Conservation (phyloP, 2,888 invertebrate species). For the Abrostola triplasia region DNA sequence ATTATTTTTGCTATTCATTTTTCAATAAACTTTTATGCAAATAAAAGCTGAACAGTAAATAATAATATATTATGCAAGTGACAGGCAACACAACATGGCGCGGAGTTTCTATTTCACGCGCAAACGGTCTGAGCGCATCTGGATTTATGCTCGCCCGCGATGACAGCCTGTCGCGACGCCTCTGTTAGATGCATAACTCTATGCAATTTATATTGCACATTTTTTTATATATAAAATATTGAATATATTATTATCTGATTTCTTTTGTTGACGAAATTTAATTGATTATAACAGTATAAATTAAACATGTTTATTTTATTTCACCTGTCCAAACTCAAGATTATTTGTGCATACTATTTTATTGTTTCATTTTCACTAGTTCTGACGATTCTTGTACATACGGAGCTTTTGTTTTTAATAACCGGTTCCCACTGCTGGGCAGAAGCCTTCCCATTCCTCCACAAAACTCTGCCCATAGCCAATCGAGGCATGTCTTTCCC, state of each 20-base stretch:
- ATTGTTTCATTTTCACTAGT: too few species aligned
- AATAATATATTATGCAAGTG: constrained; percentile 61
- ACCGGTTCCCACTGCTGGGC: too few species aligned
- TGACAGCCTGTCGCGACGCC: constrained; percentile 44
- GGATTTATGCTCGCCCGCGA: constrained; percentile 69
- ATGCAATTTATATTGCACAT: constrained; percentile 23
- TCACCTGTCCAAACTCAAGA: too few species aligned
- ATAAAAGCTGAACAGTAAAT: constrained; percentile 43
- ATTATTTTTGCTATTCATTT: constrained; percentile 7
- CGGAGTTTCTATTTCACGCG: constrained; percentile 76
- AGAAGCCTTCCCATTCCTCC: too few species aligned
- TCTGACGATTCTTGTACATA: too few species aligned
- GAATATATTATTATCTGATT: neutral
- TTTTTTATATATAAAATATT: constrained; percentile 12
- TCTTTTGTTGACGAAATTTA: neutral
- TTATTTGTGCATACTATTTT: too few species aligned
- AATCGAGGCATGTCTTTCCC: too few species aligned
- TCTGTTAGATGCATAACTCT: constrained; percentile 50
- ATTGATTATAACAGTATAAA: too few species aligned
- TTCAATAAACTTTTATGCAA: constrained; percentile 18
- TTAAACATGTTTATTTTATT: too few species aligned
- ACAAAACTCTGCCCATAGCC: too few species aligned
- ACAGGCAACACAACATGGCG: constrained; percentile 56
- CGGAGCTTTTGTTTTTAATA: too few species aligned
- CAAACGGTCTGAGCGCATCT: constrained; percentile 66